Base-by-base conservation (phyloP, 2,888 invertebrate species). In the Parapristionchus giblindavisi region DNA sequence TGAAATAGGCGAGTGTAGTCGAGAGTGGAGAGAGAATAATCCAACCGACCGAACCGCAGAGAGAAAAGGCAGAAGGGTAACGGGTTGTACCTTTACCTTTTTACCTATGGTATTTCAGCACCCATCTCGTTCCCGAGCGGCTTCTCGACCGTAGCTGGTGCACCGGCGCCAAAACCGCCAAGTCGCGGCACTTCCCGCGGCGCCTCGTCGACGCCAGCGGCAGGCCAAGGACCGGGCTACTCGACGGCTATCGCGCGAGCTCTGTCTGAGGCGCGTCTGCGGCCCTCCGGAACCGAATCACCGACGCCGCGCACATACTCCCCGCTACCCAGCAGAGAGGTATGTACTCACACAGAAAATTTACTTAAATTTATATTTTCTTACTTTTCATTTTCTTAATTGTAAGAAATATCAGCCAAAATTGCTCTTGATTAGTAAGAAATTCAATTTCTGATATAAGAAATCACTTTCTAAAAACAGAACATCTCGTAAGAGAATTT, bases 91-190 rank as follows among this genome's bases (percentile, higher is more conserved):
- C n/a, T n/a, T n/a, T n/a, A n/a, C n/a, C n/a, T n/a, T n/a, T n/a
- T n/a, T n/a, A n/a, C n/a, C n/a, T n/a, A n/a, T n/a, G n/a, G n/a
- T n/a, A n/a, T n/a, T n/a, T n/a, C n/a, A n/a, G n/a, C 63, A 29
- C 63, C 63, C 29, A 65, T 65, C 63, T 65, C 63, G 3, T 65
- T 65, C 43, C 29, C 63, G 3, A 27, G n/a, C n/a, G n/a, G n/a
- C n/a, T n/a, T n/a, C n/a, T n/a, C n/a, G n/a, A n/a, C n/a, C n/a
- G n/a, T n/a, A n/a, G n/a, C n/a, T n/a, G n/a, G n/a, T n/a, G n/a
- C 63, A 5, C 24, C 43, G 11, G 32, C 63, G 21, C 63, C 63
- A 21, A 40, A 43, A 0, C 63, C 63, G 1, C 63, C 63, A 29
- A 43, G 43, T 0, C 21, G 63, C 2, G 63, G 63, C 21, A n/a